phyloP scores from a whole-genome alignment of 2,888 invertebrate species.

The Drosophila crucigera region DNA sequence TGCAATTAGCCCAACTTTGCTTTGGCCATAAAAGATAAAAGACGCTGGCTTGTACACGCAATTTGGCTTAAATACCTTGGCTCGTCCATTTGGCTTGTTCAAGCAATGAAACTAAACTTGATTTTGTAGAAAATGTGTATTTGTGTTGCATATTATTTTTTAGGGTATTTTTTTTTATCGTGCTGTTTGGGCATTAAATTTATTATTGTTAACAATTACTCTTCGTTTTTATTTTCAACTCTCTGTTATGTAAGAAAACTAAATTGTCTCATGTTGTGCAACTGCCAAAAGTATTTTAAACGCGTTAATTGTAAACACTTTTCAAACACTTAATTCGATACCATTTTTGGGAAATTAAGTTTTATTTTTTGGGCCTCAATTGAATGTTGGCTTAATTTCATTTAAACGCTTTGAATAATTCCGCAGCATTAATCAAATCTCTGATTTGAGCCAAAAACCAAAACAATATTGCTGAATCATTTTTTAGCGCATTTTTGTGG shows the following conservation, averaged over 20 bases:
- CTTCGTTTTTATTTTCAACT: slow-evolving; percentile 13
- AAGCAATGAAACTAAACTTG: slow-evolving; percentile 28
- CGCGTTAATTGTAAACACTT: slow-evolving; percentile 62
- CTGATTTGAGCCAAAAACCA: not conserved
- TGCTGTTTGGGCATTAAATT: slow-evolving; percentile 59
- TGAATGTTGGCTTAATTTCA: slow-evolving; percentile 68
- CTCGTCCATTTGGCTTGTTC: slow-evolving; percentile 24
- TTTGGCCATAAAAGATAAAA: slow-evolving; percentile 64
- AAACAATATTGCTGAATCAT: slow-evolving; percentile 46
- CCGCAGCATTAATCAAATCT: slow-evolving; percentile 33
- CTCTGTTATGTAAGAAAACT: slow-evolving; percentile 54
- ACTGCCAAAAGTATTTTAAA: slow-evolving; percentile 52
- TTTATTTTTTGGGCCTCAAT: slow-evolving; percentile 28
- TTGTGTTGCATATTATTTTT: slow-evolving; percentile 42
- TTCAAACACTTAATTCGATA: slow-evolving; percentile 49
- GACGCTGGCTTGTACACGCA: slow-evolving; percentile 57
- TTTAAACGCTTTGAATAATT: slow-evolving; percentile 51
- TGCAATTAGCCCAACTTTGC: slow-evolving; percentile 65
- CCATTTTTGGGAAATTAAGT: slow-evolving; percentile 49
- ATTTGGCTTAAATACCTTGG: slow-evolving; percentile 61
- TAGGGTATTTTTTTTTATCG: slow-evolving; percentile 1
- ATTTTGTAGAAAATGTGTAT: slow-evolving; percentile 47
- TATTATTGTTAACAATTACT: slow-evolving; percentile 50
- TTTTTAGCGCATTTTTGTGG: slow-evolving; percentile 41
- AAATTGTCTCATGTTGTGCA: slow-evolving; percentile 61